Conservation (phyloP, 1,140 invertebrate species). For the Drosophila nikananu region DNA sequence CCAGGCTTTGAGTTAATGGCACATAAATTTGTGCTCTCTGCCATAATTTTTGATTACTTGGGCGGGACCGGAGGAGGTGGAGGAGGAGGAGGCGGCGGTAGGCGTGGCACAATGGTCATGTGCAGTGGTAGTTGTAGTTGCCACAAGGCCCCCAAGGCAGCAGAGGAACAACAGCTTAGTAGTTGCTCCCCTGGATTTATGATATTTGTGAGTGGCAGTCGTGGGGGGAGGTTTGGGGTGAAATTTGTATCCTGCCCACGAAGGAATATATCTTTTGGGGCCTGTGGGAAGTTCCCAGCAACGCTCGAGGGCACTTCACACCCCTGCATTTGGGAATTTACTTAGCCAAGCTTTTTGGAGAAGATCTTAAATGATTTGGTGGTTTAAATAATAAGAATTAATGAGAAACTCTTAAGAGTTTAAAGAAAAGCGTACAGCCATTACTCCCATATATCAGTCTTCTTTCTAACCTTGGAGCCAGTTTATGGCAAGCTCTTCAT, state of each 20-base stretch:
- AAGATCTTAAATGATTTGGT: not conserved
- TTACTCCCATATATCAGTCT: not conserved
- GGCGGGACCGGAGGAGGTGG: constrained; percentile 44
- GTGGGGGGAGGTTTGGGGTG: constrained; percentile 13
- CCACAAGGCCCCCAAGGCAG: constrained; percentile 46
- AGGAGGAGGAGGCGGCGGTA: not conserved
- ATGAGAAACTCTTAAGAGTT: not conserved
- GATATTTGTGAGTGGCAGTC: constrained; percentile 51
- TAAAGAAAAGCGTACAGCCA: not conserved
- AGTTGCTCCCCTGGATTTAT: constrained; percentile 55
- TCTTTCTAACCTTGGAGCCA: not conserved
- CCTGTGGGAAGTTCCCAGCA: not conserved
- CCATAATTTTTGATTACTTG: constrained; percentile 82
- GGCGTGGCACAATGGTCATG: constrained; percentile 13
- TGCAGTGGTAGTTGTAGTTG: constrained; percentile 30
- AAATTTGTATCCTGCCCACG: constrained; percentile 18
- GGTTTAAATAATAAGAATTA: not conserved
- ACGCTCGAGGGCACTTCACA: not conserved
- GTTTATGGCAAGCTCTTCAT: constrained; percentile 20
- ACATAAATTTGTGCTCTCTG: constrained; percentile 73
- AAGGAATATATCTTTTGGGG: constrained; percentile 23
- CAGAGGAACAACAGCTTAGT: constrained; percentile 33
- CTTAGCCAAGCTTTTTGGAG: not conserved
- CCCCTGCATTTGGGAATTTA: constrained; percentile 12
- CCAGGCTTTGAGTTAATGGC: constrained; percentile 73